These are phyloP conservation scores for Pungitius pungitius DNA, from an alignment of 2,113 vertebrate species.

Conservation along the genomic window DNA sequence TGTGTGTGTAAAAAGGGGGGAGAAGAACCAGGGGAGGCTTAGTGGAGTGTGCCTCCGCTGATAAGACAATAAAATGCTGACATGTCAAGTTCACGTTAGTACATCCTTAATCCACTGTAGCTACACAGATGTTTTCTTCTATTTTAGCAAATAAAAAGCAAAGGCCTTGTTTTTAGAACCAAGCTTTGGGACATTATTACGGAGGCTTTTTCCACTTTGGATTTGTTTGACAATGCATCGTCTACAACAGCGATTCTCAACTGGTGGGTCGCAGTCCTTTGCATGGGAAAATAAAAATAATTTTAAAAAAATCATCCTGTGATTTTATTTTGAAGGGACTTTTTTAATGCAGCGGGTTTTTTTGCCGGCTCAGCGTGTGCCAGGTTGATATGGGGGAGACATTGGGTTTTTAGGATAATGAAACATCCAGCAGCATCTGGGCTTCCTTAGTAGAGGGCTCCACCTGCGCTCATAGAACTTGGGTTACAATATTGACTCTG, in stretches of 20 bases:
- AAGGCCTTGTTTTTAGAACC: not conserved
- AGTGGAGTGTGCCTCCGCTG: conserved; percentile 23
- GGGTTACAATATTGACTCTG: not conserved
- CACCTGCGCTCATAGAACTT: not conserved
- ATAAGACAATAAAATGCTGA: conserved; percentile 38
- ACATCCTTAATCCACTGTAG: not conserved
- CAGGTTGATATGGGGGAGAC: too few species aligned
- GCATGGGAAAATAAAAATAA: too few species aligned
- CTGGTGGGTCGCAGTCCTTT: too few species aligned
- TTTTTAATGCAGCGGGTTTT: too few species aligned
- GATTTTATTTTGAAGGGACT: too few species aligned
- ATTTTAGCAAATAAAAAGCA: not conserved
- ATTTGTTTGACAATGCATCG: too few species aligned
- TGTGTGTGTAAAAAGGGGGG: conserved; percentile 14
- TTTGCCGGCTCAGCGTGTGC: too few species aligned
- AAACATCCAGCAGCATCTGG: too few species aligned
- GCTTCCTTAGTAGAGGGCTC: not conserved
- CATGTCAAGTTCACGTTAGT: conserved; percentile 27
- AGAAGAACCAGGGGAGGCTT: conserved; percentile 24
- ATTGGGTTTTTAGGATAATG: too few species aligned
- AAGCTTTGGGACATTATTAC: not conserved
- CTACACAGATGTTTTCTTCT: not conserved
- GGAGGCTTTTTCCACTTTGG: too few species aligned
- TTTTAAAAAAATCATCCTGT: too few species aligned
- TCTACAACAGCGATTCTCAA: too few species aligned